Evolutionary conservation across 1,140 invertebrate genomes (phyloP), one percentile per base, ranked within the genome.

Genomic region (Medauroidea extradentata): DNA sequence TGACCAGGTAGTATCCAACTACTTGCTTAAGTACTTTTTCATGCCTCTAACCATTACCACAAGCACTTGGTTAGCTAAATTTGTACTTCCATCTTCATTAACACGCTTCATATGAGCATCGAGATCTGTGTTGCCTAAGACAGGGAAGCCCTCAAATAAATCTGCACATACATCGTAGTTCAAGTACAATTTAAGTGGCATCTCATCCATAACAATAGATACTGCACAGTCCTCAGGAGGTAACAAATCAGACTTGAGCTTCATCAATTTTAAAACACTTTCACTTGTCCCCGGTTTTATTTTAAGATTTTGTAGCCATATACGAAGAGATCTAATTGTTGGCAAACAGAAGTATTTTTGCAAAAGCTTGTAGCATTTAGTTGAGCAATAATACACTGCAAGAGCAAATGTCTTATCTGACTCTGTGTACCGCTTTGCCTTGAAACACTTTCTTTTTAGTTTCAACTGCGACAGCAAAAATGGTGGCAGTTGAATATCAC

Each of bases 21-120:
- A 46, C 44, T 46, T 46, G 44, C 24, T 46, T 46, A 46, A 46
- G n/a, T 46, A 5, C 13, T n/a, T 46, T 46, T 46, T 46, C 13
- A 46, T 7, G 24, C 44, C 44, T 46, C 44, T 46, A 7, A 46
- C n/a, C 39, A 41, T 46, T n/a, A 46, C 44, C 4, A 46, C 44
- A 19, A 46, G 13, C 13, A 13, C 44, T 46, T 46, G 18, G 5
- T 5, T 46, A 11, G 44, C 44, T 5, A 46, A n/a, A 46, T 7
- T 46, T 46, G 44, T 19, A 21, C 24, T 25, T 21, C 18, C 18
- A 46, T 46, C 44, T 19, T 19, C 44, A 46, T 46, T 46, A 5
- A 46, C 9, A 7, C 24, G 18, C 18, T 21, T 25, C 4, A 5
- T 46, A 5, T 46, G n/a, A n/a, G n/a, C 13, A 46, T 46, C 18